Base-by-base conservation (phyloP, 2,113 vertebrate species). In the Aegithalos caudatus region DNA sequence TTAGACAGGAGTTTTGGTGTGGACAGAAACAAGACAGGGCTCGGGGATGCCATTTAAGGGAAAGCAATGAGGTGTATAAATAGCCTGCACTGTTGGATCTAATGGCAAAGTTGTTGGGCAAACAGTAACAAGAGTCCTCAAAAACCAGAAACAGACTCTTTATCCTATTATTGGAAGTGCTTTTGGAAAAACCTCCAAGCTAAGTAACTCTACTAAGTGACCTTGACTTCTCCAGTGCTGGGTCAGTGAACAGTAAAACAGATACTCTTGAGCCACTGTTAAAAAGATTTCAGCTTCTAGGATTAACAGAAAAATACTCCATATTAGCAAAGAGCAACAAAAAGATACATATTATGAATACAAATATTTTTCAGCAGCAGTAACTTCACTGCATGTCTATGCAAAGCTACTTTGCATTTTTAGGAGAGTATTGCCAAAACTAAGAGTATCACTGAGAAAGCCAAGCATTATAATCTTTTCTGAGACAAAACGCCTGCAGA, bases 11-110 rank as follows among this genome's bases (percentile, higher is more conserved):
- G 60, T 78, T 90, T 53, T 91, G 54, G 74, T 90, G 81, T 57
- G 81, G 74, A 40, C 78, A 90, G 87, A 94, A 81, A 72, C 81
- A 89, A 15, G 57, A 71, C 88, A 85, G 92, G 53, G 72, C 88
- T 72, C n/a, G 2, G 35, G 27, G 57, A 76, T 27, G 53, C 94
- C 78, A 85, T 91, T 79, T 92, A 88, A 96, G 92, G 95, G 69
- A 82, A 90, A 76, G 88, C 57, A 79, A 12, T 12, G 51, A 85
- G 48, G 88, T 69, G 58, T 86, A 97, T 85, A 94, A 95, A 92
- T 94, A 97, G 93, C 94, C 69, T 33, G 11, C 38, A 38, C 0
- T 4, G 18, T 2, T 58, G 74, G 70, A 71, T 50, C 48, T 25
- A 58, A 72, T 3, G 17, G 73, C 60, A 85, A 79, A 87, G 81